Conservation (phyloP, 2,888 invertebrate species). For the Tipula lateralis region DNA sequence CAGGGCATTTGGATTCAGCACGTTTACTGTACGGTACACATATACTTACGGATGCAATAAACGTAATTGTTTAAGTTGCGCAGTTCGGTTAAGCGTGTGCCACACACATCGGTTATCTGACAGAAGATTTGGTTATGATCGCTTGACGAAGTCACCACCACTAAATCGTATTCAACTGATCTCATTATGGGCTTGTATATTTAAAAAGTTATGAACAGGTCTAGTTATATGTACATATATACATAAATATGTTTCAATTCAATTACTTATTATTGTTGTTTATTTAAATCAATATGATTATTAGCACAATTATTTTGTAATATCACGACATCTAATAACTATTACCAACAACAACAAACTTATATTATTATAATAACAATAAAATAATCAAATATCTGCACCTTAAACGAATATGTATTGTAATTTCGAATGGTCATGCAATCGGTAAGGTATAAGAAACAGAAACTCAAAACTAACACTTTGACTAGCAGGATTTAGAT, state of each 20-base stretch:
- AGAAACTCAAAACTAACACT: neutral
- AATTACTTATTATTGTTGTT: neutral
- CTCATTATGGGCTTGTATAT: neutral
- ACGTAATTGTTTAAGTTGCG: neutral
- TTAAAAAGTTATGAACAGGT: neutral
- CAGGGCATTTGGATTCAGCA: neutral
- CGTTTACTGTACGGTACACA: neutral
- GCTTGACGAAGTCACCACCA: neutral
- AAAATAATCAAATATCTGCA: conserved; percentile 13
- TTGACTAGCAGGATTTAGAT: neutral
- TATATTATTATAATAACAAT: neutral
- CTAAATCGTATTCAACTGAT: neutral
- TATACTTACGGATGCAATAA: neutral
- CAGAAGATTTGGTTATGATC: too few species aligned
- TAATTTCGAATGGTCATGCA: neutral
- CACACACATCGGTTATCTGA: too few species aligned
- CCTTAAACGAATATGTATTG: neutral
- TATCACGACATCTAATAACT: conserved; percentile 11
- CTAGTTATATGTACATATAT: neutral
- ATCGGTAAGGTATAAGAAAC: neutral
- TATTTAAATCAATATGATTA: neutral
- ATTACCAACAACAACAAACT: neutral
- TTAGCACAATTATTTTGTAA: neutral
- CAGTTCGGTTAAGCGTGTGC: neutral
- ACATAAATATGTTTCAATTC: neutral